A percentile compares a stretch with the other conserved stretches of the same genome.
Conservation (phyloP, 2,113 vertebrate species). For the Nothocercus nigrocapillus region DNA sequence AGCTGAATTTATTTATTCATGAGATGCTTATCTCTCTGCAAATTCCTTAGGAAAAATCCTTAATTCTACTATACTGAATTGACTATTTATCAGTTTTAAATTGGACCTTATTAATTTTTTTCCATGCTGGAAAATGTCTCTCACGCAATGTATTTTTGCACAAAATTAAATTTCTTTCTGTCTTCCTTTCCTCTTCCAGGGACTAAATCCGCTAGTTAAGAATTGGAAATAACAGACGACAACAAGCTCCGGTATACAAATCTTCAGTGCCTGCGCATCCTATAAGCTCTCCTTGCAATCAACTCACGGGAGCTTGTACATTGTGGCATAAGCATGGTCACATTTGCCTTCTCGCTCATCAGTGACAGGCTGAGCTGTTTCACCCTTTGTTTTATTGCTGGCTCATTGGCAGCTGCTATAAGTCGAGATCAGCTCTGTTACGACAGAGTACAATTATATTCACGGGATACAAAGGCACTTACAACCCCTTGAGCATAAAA, state of each 20-base stretch:
- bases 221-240: slow-evolving; percentile 58
- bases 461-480: slow-evolving; percentile 29
- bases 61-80: slow-evolving; percentile 76
- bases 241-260: slow-evolving; percentile 47
- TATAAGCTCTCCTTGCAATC: slow-evolving; percentile 35
- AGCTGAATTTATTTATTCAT: slow-evolving; percentile 82
- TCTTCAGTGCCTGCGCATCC: not conserved
- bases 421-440: slow-evolving; percentile 45
- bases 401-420: slow-evolving; percentile 59
- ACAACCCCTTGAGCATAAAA: slow-evolving; percentile 45
- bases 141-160: not conserved
- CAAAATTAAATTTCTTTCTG: slow-evolving; percentile 34
- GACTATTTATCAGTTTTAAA: slow-evolving; percentile 82
- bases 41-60: slow-evolving; percentile 78
- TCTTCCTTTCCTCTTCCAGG: slow-evolving; percentile 38
- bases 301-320: slow-evolving; percentile 35
- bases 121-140: slow-evolving; percentile 32
- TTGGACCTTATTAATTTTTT: slow-evolving; percentile 78
- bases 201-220: slow-evolving; percentile 36
- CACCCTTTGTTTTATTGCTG: slow-evolving; percentile 66
- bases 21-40: slow-evolving; percentile 76
- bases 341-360: slow-evolving; percentile 59
- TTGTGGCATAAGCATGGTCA: slow-evolving; percentile 2
- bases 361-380: slow-evolving; percentile 48
- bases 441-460: slow-evolving; percentile 52